Evolutionary conservation across 2,888 invertebrate species (phyloP).

Genomic region (Trachelus troglodyta): DNA sequence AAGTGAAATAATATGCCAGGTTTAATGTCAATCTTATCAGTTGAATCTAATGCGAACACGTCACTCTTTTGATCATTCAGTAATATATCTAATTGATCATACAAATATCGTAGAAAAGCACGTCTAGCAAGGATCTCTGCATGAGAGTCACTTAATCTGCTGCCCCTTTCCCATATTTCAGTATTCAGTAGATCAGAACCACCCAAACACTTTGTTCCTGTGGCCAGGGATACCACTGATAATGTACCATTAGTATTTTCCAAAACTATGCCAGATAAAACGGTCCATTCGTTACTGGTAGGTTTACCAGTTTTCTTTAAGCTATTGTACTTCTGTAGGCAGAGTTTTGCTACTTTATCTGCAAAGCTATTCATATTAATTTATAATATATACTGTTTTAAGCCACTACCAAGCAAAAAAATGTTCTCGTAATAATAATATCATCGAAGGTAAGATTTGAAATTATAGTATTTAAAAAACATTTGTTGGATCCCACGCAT

Average conservation of each 20-base stretch:
- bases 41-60: conserved; percentile 60
- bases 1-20: conserved; percentile 79
- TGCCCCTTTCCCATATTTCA: conserved; percentile 74
- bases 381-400: background rate
- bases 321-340: conserved; percentile 71
- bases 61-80: conserved; percentile 50
- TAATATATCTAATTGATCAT: conserved; percentile 71
- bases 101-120: conserved; percentile 82
- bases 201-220: conserved; percentile 93
- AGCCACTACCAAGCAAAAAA: background rate
- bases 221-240: conserved; percentile 84
- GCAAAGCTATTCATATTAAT: conserved; percentile 46
- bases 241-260: conserved; percentile 48
- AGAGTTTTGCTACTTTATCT: conserved; percentile 71
- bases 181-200: conserved; percentile 65
- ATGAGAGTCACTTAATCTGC: conserved; percentile 89
- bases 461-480: conserved; percentile 59
- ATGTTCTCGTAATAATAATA: background rate
- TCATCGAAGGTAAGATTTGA: background rate
- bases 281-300: conserved; percentile 81
- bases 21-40: conserved; percentile 68
- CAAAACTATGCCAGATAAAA: conserved; percentile 80
- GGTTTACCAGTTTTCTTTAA: conserved; percentile 88
- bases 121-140: conserved; percentile 90
- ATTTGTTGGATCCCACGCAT: conserved; percentile 72